Percentiles rank a stretch among this genome's conserved stretches.
phyloP scores from a whole-genome alignment of 2,888 invertebrate species.

The Himalopsyche tibetana region DNA sequence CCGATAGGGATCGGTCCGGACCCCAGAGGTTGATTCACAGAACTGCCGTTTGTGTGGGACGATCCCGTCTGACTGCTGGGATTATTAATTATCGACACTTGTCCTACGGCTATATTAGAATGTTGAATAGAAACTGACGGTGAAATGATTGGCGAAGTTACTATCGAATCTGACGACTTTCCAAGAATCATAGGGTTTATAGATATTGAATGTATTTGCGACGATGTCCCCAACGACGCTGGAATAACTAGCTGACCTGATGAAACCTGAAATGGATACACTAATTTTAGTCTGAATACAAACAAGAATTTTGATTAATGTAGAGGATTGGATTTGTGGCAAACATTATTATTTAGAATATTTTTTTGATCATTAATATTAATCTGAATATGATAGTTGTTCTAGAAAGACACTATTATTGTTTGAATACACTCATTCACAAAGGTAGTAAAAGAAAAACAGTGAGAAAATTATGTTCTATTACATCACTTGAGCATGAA shows the following conservation, averaged over 20 bases:
- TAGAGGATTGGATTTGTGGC: too few relatives aligned
- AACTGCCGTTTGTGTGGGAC: slow-evolving; percentile 66
- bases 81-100: slow-evolving; percentile 69
- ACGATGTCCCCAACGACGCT: slow-evolving; percentile 67
- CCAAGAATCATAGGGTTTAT: slow-evolving; percentile 72
- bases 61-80: slow-evolving; percentile 54
- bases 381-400: too few relatives aligned
- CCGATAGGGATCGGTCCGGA: slow-evolving; percentile 61
- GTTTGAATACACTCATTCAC: too few relatives aligned
- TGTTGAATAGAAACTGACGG: slow-evolving; percentile 73
- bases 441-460: too few relatives aligned
- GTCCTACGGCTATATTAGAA: slow-evolving; percentile 72
- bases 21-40: slow-evolving; percentile 65
- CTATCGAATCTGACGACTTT: slow-evolving; percentile 72
- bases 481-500: too few relatives aligned
- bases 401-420: too few relatives aligned
- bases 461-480: too few relatives aligned
- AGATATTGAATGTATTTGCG: slow-evolving; percentile 72
- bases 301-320: too few relatives aligned
- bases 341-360: too few relatives aligned
- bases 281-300: too few relatives aligned
- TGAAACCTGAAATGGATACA: slow-evolving; percentile 68
- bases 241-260: slow-evolving; percentile 71
- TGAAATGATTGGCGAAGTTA: slow-evolving; percentile 68
- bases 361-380: too few relatives aligned